A percentile compares a stretch with the other conserved stretches of the same genome.
phyloP scores from a whole-genome alignment of 1,140 invertebrate genomes.

The Cydia pomonella region DNA sequence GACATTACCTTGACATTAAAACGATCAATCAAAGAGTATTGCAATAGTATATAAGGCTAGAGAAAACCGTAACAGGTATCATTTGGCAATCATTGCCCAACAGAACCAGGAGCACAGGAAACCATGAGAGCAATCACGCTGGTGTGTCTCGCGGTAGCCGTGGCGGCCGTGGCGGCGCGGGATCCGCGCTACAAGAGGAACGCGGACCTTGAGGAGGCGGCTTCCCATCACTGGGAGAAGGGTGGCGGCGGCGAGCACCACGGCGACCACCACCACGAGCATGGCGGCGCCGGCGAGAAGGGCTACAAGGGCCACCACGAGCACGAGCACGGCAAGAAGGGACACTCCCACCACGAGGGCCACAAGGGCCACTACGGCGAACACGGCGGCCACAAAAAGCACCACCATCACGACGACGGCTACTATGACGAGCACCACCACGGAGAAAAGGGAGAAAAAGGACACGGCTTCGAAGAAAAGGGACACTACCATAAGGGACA shows the following conservation, averaged over 20 bases:
- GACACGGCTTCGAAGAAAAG: slow-evolving; percentile 82
- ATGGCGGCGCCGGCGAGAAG: slow-evolving; percentile 75
- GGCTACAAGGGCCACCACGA: slow-evolving; percentile 84
- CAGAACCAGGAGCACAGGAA: slow-evolving; percentile 51
- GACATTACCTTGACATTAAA: slow-evolving; percentile 75
- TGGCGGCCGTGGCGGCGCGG: slow-evolving; percentile 53
- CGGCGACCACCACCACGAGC: slow-evolving; percentile 71
- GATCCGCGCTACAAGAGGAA: slow-evolving; percentile 63
- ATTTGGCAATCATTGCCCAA: slow-evolving; percentile 71
- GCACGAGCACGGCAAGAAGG: slow-evolving; percentile 85
- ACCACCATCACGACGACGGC: slow-evolving; percentile 87
- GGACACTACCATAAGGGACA: slow-evolving; percentile 88
- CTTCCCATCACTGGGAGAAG: slow-evolving; percentile 81
- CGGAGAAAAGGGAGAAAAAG: slow-evolving; percentile 84
- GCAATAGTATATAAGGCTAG: slow-evolving; percentile 76
- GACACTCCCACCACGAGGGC: slow-evolving; percentile 86
- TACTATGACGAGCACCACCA: slow-evolving; percentile 87
- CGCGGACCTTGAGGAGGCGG: slow-evolving; percentile 80
- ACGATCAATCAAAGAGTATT: slow-evolving; percentile 60
- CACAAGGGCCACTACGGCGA: slow-evolving; percentile 86
- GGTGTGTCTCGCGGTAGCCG: slow-evolving; percentile 52
- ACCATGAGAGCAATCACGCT: slow-evolving; percentile 62
- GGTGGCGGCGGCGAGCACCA: slow-evolving; percentile 79
- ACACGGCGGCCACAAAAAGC: slow-evolving; percentile 86
- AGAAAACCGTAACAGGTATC: slow-evolving; percentile 66